Base-by-base conservation (phyloP, 1,140 invertebrate genomes). In the Campodea augens region DNA sequence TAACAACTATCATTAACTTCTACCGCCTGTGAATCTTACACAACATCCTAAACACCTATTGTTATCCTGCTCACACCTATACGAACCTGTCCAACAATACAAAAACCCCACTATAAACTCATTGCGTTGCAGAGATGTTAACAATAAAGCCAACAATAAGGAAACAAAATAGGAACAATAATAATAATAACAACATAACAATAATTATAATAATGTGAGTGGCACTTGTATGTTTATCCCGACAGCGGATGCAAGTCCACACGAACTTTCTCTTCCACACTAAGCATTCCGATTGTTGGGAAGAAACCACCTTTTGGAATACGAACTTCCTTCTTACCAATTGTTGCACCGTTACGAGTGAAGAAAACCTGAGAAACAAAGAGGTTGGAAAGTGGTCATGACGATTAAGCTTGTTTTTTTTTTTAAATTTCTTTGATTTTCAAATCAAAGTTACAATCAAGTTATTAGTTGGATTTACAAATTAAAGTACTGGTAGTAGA, bases 271-370 rank as follows among this genome's bases (percentile, higher is more conserved):
- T 73, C 71, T 54, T 64, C 60, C 47, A 58, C 60, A 55, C 70
- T 72, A 38, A 72, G 52, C 70, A 73, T 71, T 32, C 71, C 70
- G 15, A 73, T 59, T 19, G 69, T 71, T 4, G 71, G 71, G 51
- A 63, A 72, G 55, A 72, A 72, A 7, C 70, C 71, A 40, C 69
- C 69, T 53, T 62, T 64, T n/a, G 71, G 69, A 47, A 73, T 66
- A 29, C 53, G 49, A 7, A 69, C 60, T 49, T 69, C 61, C 47
- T 67, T 63, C 18, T 63, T 58, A 0, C 71, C 70, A 46, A 73
- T 60, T 21, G 63, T 62, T 52, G 65, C 68, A 1, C 70, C 68
- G 61, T 73, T 73, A 48, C 68, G 52, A 25, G 69, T 71, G 51
- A 73, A 73, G 54, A 72, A 73, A 36, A 73, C 67, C 67, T 72